phyloP scores from a whole-genome alignment of 2,888 invertebrate genomes.

The Latheticus oryzae region DNA sequence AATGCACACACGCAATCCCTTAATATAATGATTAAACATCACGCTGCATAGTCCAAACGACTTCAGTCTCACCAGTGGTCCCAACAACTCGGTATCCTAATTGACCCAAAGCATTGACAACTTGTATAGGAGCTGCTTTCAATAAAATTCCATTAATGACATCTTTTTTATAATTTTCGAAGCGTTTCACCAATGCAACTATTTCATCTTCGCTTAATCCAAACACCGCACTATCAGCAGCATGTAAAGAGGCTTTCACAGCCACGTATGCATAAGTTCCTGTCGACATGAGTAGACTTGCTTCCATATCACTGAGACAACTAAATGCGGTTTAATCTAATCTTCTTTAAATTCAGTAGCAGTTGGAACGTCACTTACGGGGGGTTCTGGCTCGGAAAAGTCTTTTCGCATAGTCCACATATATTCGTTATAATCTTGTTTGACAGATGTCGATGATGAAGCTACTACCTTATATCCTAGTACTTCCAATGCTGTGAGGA shows the following conservation, averaged over 20 bases:
- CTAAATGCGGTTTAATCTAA: conserved; percentile 12
- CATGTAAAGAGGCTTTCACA: conserved; percentile 83
- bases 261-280: conserved; percentile 79
- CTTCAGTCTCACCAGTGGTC: conserved; percentile 84
- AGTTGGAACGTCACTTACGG: conserved; percentile 55
- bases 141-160: conserved; percentile 81
- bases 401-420: conserved; percentile 96
- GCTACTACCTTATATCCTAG: conserved; percentile 90
- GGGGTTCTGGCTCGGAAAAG: conserved; percentile 85
- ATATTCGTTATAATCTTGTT: conserved; percentile 90
- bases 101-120: conserved; percentile 80
- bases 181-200: conserved; percentile 77
- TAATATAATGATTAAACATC: conserved; percentile 69
- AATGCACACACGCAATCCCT: conserved; percentile 23
- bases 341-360: conserved; percentile 35
- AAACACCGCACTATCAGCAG: conserved; percentile 80
- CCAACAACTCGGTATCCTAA: conserved; percentile 82
- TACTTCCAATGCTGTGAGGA: conserved; percentile 87
- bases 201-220: conserved; percentile 79
- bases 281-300: conserved; percentile 63
- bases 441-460: conserved; percentile 86
- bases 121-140: conserved; percentile 75
- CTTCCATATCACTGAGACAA: conserved; percentile 56
- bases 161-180: conserved; percentile 69
- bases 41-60: conserved; percentile 86